Base-by-base conservation (phyloP, 1,140 invertebrate species). In the Diachasmimorpha longicaudata region DNA sequence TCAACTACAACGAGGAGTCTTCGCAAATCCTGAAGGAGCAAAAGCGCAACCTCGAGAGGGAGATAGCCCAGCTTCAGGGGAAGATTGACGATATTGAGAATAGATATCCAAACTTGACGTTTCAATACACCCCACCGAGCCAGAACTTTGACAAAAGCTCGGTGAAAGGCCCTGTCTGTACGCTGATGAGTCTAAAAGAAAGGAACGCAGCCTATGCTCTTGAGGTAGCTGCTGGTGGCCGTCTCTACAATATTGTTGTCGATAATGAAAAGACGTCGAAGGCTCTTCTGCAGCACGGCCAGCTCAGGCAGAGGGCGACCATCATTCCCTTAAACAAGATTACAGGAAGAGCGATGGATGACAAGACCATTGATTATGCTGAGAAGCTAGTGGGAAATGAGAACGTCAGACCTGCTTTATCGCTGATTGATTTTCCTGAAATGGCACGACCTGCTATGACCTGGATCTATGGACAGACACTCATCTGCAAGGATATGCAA, bases 251-350 rank as follows among this genome's bases (percentile, higher is more conserved):
- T 89, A 93, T 98, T 42, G 93, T 99, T 55, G 96, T 98, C 10
- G 96, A 98, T 83, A 94, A 93, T 48, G 96, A 98, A 84, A 89
- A 91, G 58, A 97, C 95, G 0, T 94, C 94, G 75, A 97, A 97
- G 86, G 91, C 94, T 80, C 88, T 99, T 58, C 90, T 99, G 48
- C 91, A 97, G 86, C 91, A 91, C 72, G 97, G 97, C 5, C 91
- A 95, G 78, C 89, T 99, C 44, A 92, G 93, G 83, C 88, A 92
- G 66, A 91, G 97, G 68, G 93, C 93, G 23, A 99, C 97, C 21
- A 91, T 96, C 82, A 94, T 99, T 71, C 98, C 98, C n/a, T 90
- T 99, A 58, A 98, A 98, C 89, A 96, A 97, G 91, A 96, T 99
- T 55, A 83, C 88, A 67, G 92, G 91, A 0, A 86, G 88, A 76